Conservation (phyloP, 2,888 invertebrate species). For the Cheilosia pagana region DNA sequence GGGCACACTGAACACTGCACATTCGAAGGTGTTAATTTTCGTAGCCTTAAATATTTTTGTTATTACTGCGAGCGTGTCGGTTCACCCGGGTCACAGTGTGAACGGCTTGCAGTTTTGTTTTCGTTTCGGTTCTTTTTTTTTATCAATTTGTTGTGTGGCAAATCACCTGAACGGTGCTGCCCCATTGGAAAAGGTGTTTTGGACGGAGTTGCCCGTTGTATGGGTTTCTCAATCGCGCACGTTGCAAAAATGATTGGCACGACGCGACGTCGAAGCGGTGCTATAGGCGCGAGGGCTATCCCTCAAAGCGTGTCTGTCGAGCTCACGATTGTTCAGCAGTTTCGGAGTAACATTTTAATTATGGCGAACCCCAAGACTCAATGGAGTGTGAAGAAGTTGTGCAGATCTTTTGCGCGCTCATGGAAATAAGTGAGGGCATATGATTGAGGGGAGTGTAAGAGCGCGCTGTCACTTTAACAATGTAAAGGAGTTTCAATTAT, state of each 20-base stretch:
- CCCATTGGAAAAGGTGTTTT: constrained; percentile 6
- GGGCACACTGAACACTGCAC: constrained; percentile 33
- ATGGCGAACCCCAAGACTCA: constrained; percentile 45
- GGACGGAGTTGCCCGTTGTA: constrained; percentile 43
- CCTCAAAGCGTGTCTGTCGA: constrained; percentile 72
- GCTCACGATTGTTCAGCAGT: constrained; percentile 61
- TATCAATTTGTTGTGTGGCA: constrained; percentile 73
- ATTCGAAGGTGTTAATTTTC: constrained; percentile 83
- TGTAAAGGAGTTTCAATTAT: constrained; percentile 35
- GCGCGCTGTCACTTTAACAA: constrained; percentile 57
- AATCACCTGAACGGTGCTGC: constrained; percentile 58
- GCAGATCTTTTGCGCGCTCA: constrained; percentile 23
- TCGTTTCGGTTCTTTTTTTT: not conserved
- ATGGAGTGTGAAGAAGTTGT: constrained; percentile 66
- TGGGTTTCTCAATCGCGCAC: constrained; percentile 64
- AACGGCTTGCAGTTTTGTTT: constrained; percentile 38
- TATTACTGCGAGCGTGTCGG: constrained; percentile 83
- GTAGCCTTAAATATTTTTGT: constrained; percentile 82
- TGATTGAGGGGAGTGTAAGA: constrained; percentile 1
- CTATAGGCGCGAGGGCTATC: constrained; percentile 46
- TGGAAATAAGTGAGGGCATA: constrained; percentile 16
- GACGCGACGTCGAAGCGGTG: constrained; percentile 43
- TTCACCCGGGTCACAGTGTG: constrained; percentile 81
- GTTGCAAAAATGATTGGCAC: constrained; percentile 69
- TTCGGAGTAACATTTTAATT: constrained; percentile 72